Conservation (phyloP, 2,888 invertebrate genomes). For the Synanthedon andrenaeformis region DNA sequence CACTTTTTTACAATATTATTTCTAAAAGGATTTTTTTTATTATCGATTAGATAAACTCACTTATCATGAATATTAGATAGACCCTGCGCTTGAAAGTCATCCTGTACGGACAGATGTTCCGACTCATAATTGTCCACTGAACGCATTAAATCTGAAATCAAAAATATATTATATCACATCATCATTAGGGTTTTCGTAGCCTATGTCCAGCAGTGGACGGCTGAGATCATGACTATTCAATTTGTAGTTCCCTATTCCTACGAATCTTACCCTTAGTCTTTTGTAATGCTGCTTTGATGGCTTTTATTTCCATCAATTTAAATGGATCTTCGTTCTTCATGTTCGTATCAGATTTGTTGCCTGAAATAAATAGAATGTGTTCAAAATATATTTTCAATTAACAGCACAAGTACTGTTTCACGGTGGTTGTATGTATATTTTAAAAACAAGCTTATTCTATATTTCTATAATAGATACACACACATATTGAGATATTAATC, state of each 20-base stretch:
- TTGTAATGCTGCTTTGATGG: constrained; percentile 58
- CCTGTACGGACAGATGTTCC: constrained; percentile 41
- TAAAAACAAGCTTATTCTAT: background rate
- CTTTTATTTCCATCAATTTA: constrained; percentile 63
- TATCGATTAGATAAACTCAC: constrained; percentile 20
- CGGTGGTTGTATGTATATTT: background rate
- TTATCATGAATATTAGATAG: constrained; percentile 60
- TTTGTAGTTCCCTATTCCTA: no score
- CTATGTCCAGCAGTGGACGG: no score
- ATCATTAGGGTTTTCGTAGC: no score
- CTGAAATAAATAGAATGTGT: constrained; percentile 15
- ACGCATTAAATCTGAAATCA: constrained; percentile 51
- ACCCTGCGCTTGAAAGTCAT: constrained; percentile 45
- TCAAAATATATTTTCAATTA: background rate
- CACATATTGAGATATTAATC: no score
- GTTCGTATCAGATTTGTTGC: constrained; percentile 45
- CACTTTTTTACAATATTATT: no score
- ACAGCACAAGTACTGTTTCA: background rate
- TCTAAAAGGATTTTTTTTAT: no score
- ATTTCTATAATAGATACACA: no score
- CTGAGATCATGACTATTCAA: no score
- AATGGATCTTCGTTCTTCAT: constrained; percentile 62
- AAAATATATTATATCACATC: no score
- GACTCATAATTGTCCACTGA: constrained; percentile 58
- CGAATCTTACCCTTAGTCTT: constrained; percentile 49